Evolutionary conservation across 2,113 vertebrate species (phyloP).

Genomic region (Indicator maculatus): DNA sequence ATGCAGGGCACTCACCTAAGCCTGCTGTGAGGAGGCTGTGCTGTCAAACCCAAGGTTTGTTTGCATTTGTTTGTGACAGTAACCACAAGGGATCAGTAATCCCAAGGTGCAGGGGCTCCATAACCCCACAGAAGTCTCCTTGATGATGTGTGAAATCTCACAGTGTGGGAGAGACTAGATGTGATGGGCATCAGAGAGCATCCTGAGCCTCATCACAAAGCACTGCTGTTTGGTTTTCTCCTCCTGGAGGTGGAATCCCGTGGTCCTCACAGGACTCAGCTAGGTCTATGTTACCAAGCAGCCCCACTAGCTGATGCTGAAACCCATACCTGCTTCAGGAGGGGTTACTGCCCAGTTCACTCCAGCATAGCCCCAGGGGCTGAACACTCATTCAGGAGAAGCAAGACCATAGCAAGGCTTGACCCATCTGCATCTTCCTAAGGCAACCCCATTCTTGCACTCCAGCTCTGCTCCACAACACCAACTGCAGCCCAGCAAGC

Average conservation of each 20-base stretch:
- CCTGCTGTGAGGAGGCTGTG: background rate
- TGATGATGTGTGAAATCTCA: background rate
- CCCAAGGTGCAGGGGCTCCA: background rate
- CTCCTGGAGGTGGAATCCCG: background rate
- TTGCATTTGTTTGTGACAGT: background rate
- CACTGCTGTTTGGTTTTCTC: background rate
- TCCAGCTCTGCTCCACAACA: background rate
- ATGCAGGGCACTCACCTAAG: background rate
- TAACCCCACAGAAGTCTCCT: background rate
- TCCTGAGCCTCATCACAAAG: background rate
- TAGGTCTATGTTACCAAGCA: background rate
- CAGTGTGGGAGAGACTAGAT: background rate
- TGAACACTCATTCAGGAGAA: background rate
- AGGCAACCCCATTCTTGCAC: background rate
- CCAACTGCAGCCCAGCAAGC: background rate
- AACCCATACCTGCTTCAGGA: background rate
- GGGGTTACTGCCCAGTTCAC: rapidly evolving
- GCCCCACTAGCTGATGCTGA: background rate
- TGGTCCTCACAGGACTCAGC: background rate
- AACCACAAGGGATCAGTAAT: background rate
- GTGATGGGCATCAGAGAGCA: background rate
- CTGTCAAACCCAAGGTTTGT: background rate
- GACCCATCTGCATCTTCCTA: background rate
- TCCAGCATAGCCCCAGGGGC: background rate
- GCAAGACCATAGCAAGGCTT: background rate